Percentiles rank a stretch among this genome's conserved stretches.
Evolutionary conservation across 1,140 invertebrate genomes (phyloP).

Genomic region (Triops longicaudatus): DNA sequence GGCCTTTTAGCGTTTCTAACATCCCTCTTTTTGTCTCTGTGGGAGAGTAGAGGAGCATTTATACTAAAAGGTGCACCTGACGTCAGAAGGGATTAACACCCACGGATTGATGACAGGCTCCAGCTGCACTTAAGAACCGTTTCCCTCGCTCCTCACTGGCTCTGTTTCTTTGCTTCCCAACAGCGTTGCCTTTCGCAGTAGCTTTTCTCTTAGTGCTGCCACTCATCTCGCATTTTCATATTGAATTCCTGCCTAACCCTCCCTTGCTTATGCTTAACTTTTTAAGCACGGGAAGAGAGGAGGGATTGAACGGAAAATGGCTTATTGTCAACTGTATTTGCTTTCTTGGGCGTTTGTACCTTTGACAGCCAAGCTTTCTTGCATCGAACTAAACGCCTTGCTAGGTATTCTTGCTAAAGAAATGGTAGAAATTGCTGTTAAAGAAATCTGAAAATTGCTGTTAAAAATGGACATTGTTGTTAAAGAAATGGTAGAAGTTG

Average conservation of each 20-base stretch:
- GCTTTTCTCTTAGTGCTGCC: constrained; percentile 11
- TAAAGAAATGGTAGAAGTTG: too few species aligned
- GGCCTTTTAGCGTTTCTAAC: not conserved
- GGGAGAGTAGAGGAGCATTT: constrained; percentile 2
- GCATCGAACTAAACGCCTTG: too few species aligned
- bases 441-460: too few species aligned
- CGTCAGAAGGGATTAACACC: constrained; percentile 8
- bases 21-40: not conserved
- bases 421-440: too few species aligned
- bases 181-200: not conserved
- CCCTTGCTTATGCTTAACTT: not conserved
- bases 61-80: constrained; percentile 10
- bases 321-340: not conserved
- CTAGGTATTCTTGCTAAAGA: too few species aligned
- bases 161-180: not conserved
- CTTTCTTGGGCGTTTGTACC: not conserved
- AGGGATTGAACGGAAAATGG: not conserved
- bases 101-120: constrained; percentile 14
- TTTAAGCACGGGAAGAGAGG: not conserved
- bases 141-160: not conserved
- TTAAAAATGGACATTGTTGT: too few species aligned
- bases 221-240: constrained; percentile 10
- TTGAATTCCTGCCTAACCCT: not conserved
- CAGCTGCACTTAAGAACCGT: constrained; percentile 14
- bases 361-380: not conserved